phyloP scores from a whole-genome alignment of 1,140 invertebrate species.

The Littorina saxatilis region DNA sequence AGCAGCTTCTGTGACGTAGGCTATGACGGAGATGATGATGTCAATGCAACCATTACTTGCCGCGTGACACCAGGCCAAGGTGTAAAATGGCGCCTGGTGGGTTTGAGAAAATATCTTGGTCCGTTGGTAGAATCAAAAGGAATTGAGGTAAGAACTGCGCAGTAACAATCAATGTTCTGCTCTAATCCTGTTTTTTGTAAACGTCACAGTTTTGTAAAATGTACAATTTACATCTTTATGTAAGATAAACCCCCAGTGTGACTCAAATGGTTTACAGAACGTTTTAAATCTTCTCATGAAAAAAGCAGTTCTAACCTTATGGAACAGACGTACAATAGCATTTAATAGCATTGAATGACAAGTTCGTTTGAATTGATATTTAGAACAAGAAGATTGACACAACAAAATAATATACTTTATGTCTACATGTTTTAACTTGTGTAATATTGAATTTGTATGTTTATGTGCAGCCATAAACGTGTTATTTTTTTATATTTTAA shows the following conservation, averaged over 20 bases:
- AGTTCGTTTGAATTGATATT: background rate
- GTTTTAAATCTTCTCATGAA: no score
- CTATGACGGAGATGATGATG: background rate
- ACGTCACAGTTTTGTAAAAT: background rate
- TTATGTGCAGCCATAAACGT: background rate
- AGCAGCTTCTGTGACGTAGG: background rate
- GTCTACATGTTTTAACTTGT: background rate
- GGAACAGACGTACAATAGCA: no score
- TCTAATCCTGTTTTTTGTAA: no score
- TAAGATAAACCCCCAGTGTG: background rate
- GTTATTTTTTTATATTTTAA: background rate
- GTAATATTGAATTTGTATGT: background rate
- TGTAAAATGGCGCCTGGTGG: slow-evolving; percentile 6
- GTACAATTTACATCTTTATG: no score
- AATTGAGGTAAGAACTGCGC: background rate
- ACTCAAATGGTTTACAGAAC: no score
- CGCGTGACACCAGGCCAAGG: background rate
- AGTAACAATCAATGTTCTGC: background rate
- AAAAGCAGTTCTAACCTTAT: no score
- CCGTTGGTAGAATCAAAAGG: background rate
- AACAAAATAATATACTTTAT: no score
- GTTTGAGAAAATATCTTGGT: background rate
- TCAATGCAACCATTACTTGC: slow-evolving; percentile 16
- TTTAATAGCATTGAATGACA: background rate
- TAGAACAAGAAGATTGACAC: background rate